These are phyloP conservation scores for Limnephilus marmoratus DNA, from an alignment of 2,888 invertebrate genomes.

Conservation along the genomic window DNA sequence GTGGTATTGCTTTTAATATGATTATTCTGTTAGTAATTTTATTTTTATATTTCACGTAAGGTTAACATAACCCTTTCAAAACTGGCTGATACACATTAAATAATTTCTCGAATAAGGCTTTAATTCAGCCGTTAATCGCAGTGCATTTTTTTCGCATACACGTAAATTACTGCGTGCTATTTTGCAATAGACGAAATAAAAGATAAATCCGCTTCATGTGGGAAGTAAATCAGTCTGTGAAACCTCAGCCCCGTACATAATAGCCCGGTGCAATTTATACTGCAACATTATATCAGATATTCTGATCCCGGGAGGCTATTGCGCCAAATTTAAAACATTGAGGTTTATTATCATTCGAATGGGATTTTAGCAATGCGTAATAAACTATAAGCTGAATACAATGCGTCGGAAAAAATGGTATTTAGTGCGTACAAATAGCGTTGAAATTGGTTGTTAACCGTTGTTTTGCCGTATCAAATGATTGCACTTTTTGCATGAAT, in stretches of 20 bases:
- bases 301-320: conserved; percentile 15
- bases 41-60: no score
- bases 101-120: neutral
- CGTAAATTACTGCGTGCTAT: neutral
- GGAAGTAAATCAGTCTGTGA: conserved; percentile 50
- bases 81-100: neutral
- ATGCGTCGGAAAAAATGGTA: neutral
- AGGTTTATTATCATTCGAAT: conserved; percentile 15
- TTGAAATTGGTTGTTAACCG: neutral
- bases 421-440: neutral
- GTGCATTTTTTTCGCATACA: neutral
- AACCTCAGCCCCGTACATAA: conserved; percentile 35
- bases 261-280: conserved; percentile 34
- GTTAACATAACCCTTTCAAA: no score
- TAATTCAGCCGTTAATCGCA: neutral
- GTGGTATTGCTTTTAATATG: no score
- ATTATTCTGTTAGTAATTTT: no score
- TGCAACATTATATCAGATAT: conserved; percentile 25
- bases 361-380: neutral
- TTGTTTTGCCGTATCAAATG: no score
- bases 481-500: no score
- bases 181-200: neutral
- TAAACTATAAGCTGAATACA: neutral
- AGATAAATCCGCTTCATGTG: conserved; percentile 37
- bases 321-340: conserved; percentile 25